Evolutionary conservation across 2,888 invertebrate species (phyloP), one percentile per base, ranked within the genome.

Genomic region (Platycheirus rosarum): DNA sequence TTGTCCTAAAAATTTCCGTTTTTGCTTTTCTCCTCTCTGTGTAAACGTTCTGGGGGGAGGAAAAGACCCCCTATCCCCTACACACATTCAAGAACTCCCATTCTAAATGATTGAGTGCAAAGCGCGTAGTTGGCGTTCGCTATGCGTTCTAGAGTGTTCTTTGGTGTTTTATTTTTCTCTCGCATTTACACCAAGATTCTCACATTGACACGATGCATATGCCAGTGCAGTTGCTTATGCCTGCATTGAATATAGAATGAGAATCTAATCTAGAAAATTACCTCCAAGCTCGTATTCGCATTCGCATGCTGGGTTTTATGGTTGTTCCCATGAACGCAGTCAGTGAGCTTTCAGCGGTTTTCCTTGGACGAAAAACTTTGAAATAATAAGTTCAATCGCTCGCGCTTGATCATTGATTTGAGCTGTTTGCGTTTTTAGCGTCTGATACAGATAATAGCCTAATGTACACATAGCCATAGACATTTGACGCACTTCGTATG

Each of bases 1-100:
- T 82, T 82, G 82, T 82, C 82, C 82, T 82, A 82, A 82, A 82
- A 82, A 82, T 82, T 82, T 82, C 82, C 82, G 77, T 77, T 82
- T 82, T 77, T 77, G 57, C 82, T 73, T 66, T 20, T 77, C 29
- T 76, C 71, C 51, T 62, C 40, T 37, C n/a, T 55, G 42, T 35
- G 29, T 48, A 53, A 18, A 46, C 44, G 26, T 46, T 40, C 23
- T 29, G 9, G 8, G 35, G 4, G 46, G 29, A 6, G 32, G 35
- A 1, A 29, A 14, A 8, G 20, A 18, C 3, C 9, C 8, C 18
- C 7, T n/a, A 32, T 44, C 20, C 13, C 18, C 5, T 35, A 2
- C 7, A 32, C 18, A 55, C 53, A 63, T 63, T 76, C 40, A 51
- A 55, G 57, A 71, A 77, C 71, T 73, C 66, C 66, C 77, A 77